Evolutionary conservation across 2,888 invertebrate species (phyloP).

Genomic region (Eutolmus rufibarbis): DNA sequence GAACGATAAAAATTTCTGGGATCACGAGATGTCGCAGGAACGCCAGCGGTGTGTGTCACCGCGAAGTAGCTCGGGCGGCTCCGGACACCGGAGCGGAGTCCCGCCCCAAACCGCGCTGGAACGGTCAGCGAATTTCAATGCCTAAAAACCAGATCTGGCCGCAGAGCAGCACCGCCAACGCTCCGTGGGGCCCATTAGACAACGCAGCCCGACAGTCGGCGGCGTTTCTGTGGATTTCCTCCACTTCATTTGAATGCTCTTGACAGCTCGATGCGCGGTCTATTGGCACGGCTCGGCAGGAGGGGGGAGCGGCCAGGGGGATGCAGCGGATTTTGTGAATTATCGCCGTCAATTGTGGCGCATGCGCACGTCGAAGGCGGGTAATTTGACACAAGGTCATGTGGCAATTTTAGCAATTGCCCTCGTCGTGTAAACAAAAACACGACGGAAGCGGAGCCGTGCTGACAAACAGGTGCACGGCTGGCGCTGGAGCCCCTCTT

Average conservation of each 20-base stretch:
- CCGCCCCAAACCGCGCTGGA: not conserved
- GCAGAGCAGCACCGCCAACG: not conserved
- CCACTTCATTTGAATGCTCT: constrained; percentile 10
- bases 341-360: not conserved
- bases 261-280: not conserved
- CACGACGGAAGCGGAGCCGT: not conserved
- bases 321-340: not conserved
- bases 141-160: constrained; percentile 2
- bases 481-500: constrained; percentile 47
- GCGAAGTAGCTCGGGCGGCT: not conserved
- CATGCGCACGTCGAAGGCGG: constrained; percentile 31
- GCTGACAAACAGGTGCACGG: constrained; percentile 41
- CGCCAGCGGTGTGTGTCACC: not conserved
- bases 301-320: not conserved
- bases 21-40: not conserved
- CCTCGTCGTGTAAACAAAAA: constrained; percentile 22
- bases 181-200: not conserved
- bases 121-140: not conserved
- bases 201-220: not conserved
- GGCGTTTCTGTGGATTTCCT: not conserved
- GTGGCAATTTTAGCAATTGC: constrained; percentile 14
- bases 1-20: not conserved
- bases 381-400: constrained; percentile 37
- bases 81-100: not conserved
- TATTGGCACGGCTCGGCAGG: not conserved